These are phyloP conservation scores for Stercorarius parasiticus DNA, from an alignment of 2,113 vertebrate species.

Conservation along the genomic window DNA sequence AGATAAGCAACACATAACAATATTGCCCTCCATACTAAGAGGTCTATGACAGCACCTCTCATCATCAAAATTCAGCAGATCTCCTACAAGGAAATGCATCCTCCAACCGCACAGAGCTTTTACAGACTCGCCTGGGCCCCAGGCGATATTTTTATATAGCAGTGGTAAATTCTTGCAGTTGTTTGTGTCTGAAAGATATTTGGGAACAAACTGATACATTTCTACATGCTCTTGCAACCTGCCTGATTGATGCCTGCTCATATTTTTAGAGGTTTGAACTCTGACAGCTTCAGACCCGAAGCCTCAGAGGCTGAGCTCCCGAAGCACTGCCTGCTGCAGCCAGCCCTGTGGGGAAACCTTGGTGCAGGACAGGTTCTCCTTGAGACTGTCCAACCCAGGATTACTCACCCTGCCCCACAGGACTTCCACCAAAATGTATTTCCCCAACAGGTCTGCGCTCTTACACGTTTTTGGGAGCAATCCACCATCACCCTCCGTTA, in stretches of 20 bases:
- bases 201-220: background rate
- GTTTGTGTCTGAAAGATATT: constrained; percentile 6
- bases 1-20: background rate
- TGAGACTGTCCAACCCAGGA: background rate
- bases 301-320: background rate
- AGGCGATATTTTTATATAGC: background rate
- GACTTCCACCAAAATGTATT: background rate
- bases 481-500: background rate
- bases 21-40: background rate
- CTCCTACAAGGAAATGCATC: background rate
- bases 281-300: background rate
- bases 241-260: background rate
- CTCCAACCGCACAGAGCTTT: background rate
- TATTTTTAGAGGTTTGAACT: background rate
- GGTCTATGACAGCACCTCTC: background rate
- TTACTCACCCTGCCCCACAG: background rate
- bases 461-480: background rate
- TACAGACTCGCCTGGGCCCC: background rate
- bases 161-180: constrained; percentile 13
- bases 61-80: background rate
- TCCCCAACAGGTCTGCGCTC: background rate
- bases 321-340: background rate
- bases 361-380: background rate
- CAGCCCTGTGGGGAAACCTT: background rate
- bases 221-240: background rate